Evolutionary conservation across 2,888 invertebrate genomes (phyloP), one percentile per base, ranked within the genome.

Genomic region (Crepidodera aurea): DNA sequence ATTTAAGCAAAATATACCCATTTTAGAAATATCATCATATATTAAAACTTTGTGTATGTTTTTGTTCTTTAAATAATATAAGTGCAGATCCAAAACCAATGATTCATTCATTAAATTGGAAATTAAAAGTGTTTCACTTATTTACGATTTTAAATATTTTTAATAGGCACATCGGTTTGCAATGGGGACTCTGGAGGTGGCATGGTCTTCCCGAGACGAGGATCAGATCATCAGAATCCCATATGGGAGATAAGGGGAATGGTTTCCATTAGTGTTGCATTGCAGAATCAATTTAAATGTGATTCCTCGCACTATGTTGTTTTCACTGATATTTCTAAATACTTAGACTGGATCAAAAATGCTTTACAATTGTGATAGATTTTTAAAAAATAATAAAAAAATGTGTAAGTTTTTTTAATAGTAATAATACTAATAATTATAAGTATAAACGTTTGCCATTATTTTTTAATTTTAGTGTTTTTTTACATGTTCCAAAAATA

Each of bases 271-370:
- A 85, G 86, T 0, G 85, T 86, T 1, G 85, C 86, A 0, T 72
- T 84, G 16, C 85, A 86, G 68, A 84, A 85, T 71, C 84, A 85
- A 65, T 69, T 83, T 69, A 77, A 84, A 6, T 88, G 88, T 70
- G 87, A 88, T 69, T 84, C 87, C 0, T 80, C 81, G 0, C 85
- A 87, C 68, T 88, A 86, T 73, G 85, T 86, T 15, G 85, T 87
- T 1, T 87, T 88, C 71, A 87, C 87, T 0, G 88, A 88, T 69
- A 75, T 86, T 22, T 85, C 86, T 6, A 85, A 86, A 73, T 83
- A 85, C 78, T 72, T 84, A 61, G 81, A 83, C 6, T 87, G 86
- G 86, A 82, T 87, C 16, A 71, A 74, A 46, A 39, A 57, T 10
- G 64, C 69, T 50, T 61, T 73, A 61, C 56, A 37, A 57, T n/a